Base-by-base conservation (phyloP, 53 echinoderm and acorn worm species). In the Glandiceps talaboti region DNA sequence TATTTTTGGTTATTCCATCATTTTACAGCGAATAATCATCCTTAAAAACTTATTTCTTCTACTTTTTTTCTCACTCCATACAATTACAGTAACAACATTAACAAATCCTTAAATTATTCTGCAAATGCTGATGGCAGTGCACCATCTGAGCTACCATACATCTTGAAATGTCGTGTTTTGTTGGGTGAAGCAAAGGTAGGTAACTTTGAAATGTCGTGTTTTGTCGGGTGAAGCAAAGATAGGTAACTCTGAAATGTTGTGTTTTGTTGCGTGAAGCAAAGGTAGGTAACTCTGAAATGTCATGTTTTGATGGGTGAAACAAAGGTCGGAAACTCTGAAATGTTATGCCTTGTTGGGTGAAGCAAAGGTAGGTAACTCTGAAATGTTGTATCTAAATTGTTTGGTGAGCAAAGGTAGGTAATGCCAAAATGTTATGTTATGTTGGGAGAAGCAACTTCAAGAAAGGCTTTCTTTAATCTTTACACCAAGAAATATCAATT, bases 171-270 rank as follows among this genome's bases (percentile, higher is more conserved):
- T 74, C 64, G 89, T 31, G 85, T 80, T 27, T 33, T 89, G 45
- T 77, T 89, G 73, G 89, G 89, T 73, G 79, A 85, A 29, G 82
- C 82, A 74, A 89, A 89, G 89, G 89, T 89, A 82, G 26, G 76
- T 33, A 28, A 25, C 29, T 32, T 45, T 45, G 73, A 30, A n/a
- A n/a, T n/a, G n/a, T n/a, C n/a, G n/a, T n/a, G n/a, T n/a, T n/a
- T n/a, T n/a, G n/a, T n/a, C n/a, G n/a, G n/a, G n/a, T n/a, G n/a
- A n/a, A n/a, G n/a, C n/a, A n/a, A n/a, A n/a, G n/a, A n/a, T n/a
- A n/a, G n/a, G n/a, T n/a, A n/a, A n/a, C n/a, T n/a, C n/a, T 79
- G 30, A 85, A 85, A 74, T 85, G 89, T 74, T 31, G 89, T 31
- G 85, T 80, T 27, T 33, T 89, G 45, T 77, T 89, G 73, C 85